Evolutionary conservation across 2,797 vertebrate species (phyloP), one percentile per base, ranked within the genome.

Genomic region (Rhinogobio ventralis): DNA sequence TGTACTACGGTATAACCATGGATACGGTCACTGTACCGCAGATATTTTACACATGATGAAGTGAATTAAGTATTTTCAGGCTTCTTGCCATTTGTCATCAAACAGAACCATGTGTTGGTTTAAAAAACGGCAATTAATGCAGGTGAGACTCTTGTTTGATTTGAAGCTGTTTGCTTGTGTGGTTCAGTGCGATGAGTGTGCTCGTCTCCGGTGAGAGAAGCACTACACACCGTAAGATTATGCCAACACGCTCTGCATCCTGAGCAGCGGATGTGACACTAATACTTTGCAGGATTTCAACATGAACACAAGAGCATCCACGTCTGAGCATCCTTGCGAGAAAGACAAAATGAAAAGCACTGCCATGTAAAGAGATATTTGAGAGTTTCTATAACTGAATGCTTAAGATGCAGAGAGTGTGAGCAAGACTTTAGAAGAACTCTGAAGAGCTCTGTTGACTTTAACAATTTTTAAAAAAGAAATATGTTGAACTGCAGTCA

Each of bases 201-300:
- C 74, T 49, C 4, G 7, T 80, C 86, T 80, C 76, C 2, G 17
- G 73, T 60, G 79, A 85, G 79, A 85, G 69, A 79, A 81, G 49
- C 62, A 85, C 81, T 69, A 82, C 79, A 68, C n/a, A 74, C 49
- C 68, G 51, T 74, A 55, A 85, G 83, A 76, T 76, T 85, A 83
- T 51, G 28, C 51, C 28, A 68, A 57, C 79, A 71, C 53, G 85
- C 53, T 85, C 81, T 55, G 79, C 84, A 85, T 85, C 83, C 49
- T 66, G 85, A 88, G 82, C 79, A 85, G 85, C 60, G 14, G 74
- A 86, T 75, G 74, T 85, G 79, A 85, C 73, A 79, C 20, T 86
- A 79, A 85, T 72, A 30, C 62, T 53, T 75, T 85, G 6, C 66
- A 69, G 45, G 45, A 55, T 81, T 77, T 87, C 45, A 69, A 28